Conservation (phyloP, 2,888 invertebrate genomes). For the Xanthorhoe spadicearia region DNA sequence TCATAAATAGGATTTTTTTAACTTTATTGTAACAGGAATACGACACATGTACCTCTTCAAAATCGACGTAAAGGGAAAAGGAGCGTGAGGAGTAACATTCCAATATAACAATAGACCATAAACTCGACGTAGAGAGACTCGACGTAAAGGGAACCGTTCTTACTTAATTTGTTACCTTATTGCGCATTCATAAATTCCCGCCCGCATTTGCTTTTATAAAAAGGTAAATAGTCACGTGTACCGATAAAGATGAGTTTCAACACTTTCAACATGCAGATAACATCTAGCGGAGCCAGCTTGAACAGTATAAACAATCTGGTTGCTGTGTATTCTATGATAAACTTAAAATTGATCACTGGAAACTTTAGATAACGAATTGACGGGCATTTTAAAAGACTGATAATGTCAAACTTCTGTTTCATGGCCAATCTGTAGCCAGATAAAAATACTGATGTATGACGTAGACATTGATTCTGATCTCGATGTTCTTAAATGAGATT, state of each 20-base stretch:
- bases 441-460: background rate
- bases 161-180: background rate
- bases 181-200: background rate
- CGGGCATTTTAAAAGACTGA: conserved; percentile 8
- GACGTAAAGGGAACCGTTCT: too few species aligned
- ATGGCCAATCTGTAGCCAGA: conserved; percentile 4
- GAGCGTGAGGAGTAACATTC: too few species aligned
- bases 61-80: too few species aligned
- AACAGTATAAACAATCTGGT: background rate
- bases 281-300: background rate
- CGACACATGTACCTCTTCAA: too few species aligned
- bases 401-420: conserved; percentile 9
- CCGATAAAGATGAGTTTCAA: conserved; percentile 43
- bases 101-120: too few species aligned
- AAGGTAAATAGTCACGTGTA: conserved; percentile 48
- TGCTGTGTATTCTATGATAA: conserved; percentile 16
- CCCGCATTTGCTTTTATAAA: conserved; percentile 11
- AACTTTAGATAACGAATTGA: conserved; percentile 14
- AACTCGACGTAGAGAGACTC: too few species aligned
- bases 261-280: conserved; percentile 46
- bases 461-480: background rate
- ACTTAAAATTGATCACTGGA: conserved; percentile 31
- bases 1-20: too few species aligned
- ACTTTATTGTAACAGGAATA: too few species aligned
- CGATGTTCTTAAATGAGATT: background rate